Percentiles rank a stretch among this genome's conserved stretches.
Evolutionary conservation across 2,797 vertebrate genomes (phyloP).

Genomic region (Xerus rutilus): DNA sequence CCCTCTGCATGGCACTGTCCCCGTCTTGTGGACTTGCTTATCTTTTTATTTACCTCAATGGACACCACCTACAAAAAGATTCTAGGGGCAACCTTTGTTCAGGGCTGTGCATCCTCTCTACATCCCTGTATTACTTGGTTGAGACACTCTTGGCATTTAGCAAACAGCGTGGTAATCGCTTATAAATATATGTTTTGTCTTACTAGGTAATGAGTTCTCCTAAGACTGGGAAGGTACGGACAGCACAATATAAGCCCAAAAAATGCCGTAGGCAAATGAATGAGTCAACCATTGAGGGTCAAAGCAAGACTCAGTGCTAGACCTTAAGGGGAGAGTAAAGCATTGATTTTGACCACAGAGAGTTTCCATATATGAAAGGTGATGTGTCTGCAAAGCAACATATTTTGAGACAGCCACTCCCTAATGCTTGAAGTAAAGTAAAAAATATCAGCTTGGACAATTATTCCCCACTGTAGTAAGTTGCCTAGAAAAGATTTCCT

Average conservation of each 20-base stretch:
- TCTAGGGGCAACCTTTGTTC: background rate
- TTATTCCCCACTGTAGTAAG: background rate
- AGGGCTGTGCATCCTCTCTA: background rate
- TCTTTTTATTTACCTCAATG: background rate
- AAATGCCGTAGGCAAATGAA: background rate
- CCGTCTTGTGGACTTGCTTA: background rate
- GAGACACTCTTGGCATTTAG: background rate
- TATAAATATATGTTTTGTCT: background rate
- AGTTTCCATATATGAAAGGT: background rate
- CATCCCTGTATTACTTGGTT: background rate
- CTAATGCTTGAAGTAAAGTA: background rate
- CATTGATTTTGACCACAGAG: background rate
- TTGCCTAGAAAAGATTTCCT: background rate
- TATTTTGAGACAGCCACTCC: background rate
- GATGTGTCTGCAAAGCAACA: background rate
- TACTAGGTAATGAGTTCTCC: background rate
- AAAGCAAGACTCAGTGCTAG: background rate
- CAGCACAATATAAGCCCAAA: background rate
- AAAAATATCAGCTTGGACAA: background rate
- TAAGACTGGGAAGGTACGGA: background rate
- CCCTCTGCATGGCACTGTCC: background rate
- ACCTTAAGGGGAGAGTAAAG: background rate
- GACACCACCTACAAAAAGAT: background rate
- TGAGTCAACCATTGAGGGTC: background rate
- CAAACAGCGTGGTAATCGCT: background rate